Base-by-base conservation (phyloP, 2,888 invertebrate species). In the Drosophila meridionalis region DNA sequence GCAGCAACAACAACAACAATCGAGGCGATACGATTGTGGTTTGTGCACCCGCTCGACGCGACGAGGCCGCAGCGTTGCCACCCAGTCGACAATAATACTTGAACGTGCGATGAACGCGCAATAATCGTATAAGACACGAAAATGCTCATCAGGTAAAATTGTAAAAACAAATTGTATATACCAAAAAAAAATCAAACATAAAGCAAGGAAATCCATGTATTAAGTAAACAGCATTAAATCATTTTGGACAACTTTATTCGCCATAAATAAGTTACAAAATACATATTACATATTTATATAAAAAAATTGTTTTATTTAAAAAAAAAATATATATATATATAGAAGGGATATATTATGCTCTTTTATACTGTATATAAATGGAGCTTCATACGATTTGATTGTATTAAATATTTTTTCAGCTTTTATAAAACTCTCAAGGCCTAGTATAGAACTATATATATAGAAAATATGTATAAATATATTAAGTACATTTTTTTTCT, bases 161-260 rank as follows among this genome's bases (percentile, higher is more conserved):
- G 59, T 61, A 65, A 62, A 40, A 50, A 61, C 43, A 59, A 45
- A 55, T 61, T 73, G 60, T 73, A 69, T 32, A 69, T 73, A 73
- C 56, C 56, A 56, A 56, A 47, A 45, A 43, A 43, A 32, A 36
- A 26, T 20, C 20, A 55, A 55, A n/a, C 14, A 40, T 1, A 20
- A 20, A 20, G 20, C 20, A 30, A n/a, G 40, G 48, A 70, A 58
- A 57, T 32, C 28, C 50, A 70, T 57, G 61, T 70, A 79, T 60
- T 68, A 60, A 45, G 65, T 58, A 55, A 55, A 40, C 28, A 55
- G 55, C 55, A 48, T 75, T 48, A 38, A 63, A 70, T 59, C 34
- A 68, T 87, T 86, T 90, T 86, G 70, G 84, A 83, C 84, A 89
- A 89, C 82, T 86, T 90, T 86, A 85, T 90, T 90, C 70, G 67